phyloP scores from a whole-genome alignment of 2,113 vertebrate species.

The Neogale vison region DNA sequence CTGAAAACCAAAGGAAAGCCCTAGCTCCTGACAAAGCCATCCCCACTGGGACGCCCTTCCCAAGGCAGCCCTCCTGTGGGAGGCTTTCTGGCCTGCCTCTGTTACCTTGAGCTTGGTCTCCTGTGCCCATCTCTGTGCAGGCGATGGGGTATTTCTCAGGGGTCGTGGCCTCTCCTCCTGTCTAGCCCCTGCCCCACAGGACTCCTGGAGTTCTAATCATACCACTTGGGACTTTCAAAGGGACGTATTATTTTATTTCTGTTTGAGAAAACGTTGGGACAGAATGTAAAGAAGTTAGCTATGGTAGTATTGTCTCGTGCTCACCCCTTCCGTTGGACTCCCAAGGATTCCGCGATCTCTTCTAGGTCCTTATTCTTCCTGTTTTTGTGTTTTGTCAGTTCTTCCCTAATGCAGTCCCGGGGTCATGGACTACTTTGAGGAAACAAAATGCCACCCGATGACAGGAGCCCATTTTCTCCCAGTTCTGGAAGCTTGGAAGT shows the following conservation, averaged over 20 bases:
- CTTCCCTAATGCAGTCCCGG: neutral
- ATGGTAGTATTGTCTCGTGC: neutral
- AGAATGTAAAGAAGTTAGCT: neutral
- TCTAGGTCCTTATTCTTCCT: neutral
- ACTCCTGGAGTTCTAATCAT: neutral
- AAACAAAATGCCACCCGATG: neutral
- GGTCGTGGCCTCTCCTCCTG: neutral
- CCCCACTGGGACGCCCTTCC: accelerated
- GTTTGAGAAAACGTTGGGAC: neutral
- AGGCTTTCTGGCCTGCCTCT: neutral
- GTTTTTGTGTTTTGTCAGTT: neutral
- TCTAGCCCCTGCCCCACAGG: neutral
- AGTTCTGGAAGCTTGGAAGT: neutral
- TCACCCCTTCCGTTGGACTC: neutral
- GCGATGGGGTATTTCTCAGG: neutral
- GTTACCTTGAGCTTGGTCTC: neutral
- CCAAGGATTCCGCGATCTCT: neutral
- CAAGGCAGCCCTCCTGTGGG: neutral
- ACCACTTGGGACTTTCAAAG: neutral
- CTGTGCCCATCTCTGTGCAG: neutral
- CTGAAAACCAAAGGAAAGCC: neutral
- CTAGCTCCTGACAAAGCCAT: neutral
- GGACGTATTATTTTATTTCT: neutral
- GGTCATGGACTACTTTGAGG: too few species aligned
- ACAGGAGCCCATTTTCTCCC: neutral